These are phyloP conservation scores for Minunthozetes semirufus DNA, from an alignment of 2,888 invertebrate genomes.

Conservation along the genomic window DNA sequence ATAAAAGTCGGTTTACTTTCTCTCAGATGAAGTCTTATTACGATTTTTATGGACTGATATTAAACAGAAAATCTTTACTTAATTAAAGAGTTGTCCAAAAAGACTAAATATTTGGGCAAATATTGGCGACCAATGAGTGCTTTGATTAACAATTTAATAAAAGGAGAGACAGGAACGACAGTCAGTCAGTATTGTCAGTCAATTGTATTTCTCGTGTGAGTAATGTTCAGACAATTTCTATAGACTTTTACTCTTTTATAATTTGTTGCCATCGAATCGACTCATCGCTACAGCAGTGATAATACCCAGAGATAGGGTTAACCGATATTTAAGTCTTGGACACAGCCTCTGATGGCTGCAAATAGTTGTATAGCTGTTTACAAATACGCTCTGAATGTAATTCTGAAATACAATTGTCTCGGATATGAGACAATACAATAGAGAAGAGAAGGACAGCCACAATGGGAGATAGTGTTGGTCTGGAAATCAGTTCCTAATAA, in stretches of 20 bases:
- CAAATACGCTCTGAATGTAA: conserved; percentile 21
- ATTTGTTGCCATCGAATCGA: background rate
- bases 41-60: background rate
- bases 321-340: conserved; percentile 1
- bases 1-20: background rate
- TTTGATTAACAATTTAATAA: conserved; percentile 24
- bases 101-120: conserved; percentile 14
- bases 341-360: background rate
- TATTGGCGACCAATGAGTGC: conserved; percentile 8
- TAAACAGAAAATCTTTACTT: conserved; percentile 12
- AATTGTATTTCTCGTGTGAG: background rate
- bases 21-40: background rate
- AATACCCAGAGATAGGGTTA: conserved; percentile 20
- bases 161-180: background rate
- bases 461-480: background rate
- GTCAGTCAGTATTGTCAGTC: background rate
- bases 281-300: background rate
- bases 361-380: conserved; percentile 22
- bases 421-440: background rate
- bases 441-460: background rate
- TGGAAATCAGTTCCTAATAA: background rate
- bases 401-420: background rate
- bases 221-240: conserved; percentile 12
- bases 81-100: conserved; percentile 10
- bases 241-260: background rate